Percentiles rank a stretch among this genome's conserved stretches.
These are phyloP conservation scores for Dipus sagitta DNA, from an alignment of 2,797 vertebrate species.

Conservation along the genomic window DNA sequence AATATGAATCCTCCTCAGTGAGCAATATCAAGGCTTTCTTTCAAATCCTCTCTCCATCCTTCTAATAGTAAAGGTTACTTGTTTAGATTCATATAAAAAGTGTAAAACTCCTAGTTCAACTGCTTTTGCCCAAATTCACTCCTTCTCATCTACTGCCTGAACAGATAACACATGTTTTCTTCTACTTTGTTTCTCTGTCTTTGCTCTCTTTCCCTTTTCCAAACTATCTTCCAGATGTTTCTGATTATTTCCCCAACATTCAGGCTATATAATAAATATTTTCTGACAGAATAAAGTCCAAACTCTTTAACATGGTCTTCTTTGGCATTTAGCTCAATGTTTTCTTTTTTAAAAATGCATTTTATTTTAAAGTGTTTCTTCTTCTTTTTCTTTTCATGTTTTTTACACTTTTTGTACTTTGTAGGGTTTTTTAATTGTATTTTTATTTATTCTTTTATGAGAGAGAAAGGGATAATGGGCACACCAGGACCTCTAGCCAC, in stretches of 20 bases:
- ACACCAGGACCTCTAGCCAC: no score
- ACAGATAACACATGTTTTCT: neutral
- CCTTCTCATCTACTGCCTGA: neutral
- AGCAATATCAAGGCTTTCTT: neutral
- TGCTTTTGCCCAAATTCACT: neutral
- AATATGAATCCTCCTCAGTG: neutral
- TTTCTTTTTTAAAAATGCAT: no score
- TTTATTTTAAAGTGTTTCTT: no score
- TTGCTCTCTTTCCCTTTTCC: neutral
- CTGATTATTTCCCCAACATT: neutral
- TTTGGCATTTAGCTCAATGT: no score
- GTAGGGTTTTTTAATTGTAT: no score
- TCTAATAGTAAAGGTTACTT: neutral
- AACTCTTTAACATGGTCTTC: neutral
- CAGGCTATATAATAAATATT: neutral
- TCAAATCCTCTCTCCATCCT: neutral
- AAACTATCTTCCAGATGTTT: slow-evolving; percentile 3
- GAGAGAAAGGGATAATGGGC: no score
- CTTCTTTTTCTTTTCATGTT: no score
- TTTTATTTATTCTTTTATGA: no score
- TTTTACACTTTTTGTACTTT: no score
- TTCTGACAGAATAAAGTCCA: neutral
- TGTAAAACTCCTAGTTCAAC: neutral
- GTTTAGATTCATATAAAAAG: neutral
- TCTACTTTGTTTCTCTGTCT: neutral